A percentile compares a stretch with the other conserved stretches of the same genome.
Evolutionary conservation across 2,888 invertebrate genomes (phyloP).

Genomic region (Lasius fuliginosus): DNA sequence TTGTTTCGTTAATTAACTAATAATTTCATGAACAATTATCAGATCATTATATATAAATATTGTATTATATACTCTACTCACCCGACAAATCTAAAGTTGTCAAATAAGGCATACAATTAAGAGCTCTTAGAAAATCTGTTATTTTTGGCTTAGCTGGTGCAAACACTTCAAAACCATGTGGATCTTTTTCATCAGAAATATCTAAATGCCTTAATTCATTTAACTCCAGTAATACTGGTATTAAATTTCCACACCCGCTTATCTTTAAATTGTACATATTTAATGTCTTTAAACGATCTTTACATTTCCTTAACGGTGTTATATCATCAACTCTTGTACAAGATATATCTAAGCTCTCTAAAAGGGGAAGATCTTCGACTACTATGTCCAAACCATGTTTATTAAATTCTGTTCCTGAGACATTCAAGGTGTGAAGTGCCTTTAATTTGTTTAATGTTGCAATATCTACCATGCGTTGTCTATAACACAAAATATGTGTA

Average conservation of each 20-base stretch:
- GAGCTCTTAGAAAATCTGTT: conserved; percentile 86
- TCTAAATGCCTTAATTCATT: conserved; percentile 87
- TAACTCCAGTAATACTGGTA: conserved; percentile 87
- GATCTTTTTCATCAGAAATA: conserved; percentile 88
- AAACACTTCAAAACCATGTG: conserved; percentile 86
- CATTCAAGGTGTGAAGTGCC: conserved; percentile 88
- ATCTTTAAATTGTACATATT: conserved; percentile 89
- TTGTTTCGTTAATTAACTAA: conserved; percentile 6
- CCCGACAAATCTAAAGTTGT: conserved; percentile 90
- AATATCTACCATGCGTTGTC: conserved; percentile 87
- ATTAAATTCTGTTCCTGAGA: conserved; percentile 91
- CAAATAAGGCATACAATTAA: conserved; percentile 87
- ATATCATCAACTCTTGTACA: conserved; percentile 89
- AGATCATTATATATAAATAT: conserved; percentile 18
- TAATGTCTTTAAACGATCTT: conserved; percentile 88
- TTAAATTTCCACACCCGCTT: conserved; percentile 85
- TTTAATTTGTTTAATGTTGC: conserved; percentile 89
- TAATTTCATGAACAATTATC: conserved; percentile 7
- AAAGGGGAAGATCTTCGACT: conserved; percentile 89
- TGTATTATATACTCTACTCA: conserved; percentile 70
- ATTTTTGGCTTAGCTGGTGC: conserved; percentile 85
- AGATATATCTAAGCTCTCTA: conserved; percentile 90
- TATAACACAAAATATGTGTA: conserved; percentile 73
- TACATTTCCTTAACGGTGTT: conserved; percentile 88
- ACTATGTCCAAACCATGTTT: conserved; percentile 89